These are phyloP conservation scores for Manacus vitellinus DNA, from an alignment of 2,113 vertebrate genomes.

Conservation along the genomic window DNA sequence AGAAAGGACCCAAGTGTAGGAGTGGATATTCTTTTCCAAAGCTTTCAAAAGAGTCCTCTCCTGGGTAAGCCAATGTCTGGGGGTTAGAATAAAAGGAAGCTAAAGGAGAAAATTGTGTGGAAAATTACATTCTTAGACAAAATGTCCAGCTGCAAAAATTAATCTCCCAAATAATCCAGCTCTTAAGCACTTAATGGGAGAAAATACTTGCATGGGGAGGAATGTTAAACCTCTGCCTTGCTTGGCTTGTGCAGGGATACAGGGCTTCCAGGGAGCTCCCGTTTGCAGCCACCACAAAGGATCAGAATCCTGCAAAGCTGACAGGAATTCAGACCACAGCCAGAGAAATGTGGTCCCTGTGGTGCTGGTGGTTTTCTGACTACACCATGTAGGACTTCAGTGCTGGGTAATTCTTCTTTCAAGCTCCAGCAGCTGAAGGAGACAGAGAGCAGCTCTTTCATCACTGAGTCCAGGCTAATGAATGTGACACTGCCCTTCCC, in stretches of 20 bases:
- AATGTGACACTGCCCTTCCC: not conserved
- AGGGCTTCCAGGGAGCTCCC: not conserved
- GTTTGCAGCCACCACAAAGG: not conserved
- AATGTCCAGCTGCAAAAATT: constrained; percentile 56
- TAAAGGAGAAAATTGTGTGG: constrained; percentile 36
- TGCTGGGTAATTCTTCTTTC: not conserved
- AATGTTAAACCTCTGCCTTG: constrained; percentile 15
- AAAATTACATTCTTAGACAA: constrained; percentile 45
- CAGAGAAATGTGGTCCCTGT: not conserved
- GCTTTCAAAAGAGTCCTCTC: not conserved
- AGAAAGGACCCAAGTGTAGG: not conserved
- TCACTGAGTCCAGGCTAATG: not conserved
- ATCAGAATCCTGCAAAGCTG: not conserved
- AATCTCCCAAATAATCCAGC: constrained; percentile 30
- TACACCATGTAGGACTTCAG: not conserved
- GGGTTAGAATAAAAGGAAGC: not conserved
- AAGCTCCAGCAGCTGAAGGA: not conserved
- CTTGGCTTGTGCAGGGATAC: not conserved
- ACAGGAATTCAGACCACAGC: not conserved
- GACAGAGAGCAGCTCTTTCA: not conserved
- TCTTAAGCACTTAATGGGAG: constrained; percentile 34
- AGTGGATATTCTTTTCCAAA: not conserved
- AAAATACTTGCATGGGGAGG: not conserved
- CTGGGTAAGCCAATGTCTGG: not conserved
- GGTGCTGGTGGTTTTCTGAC: not conserved